Evolutionary conservation across 2,888 invertebrate genomes (phyloP), one percentile per base, ranked within the genome.

Genomic region (Brachypterus glaber): DNA sequence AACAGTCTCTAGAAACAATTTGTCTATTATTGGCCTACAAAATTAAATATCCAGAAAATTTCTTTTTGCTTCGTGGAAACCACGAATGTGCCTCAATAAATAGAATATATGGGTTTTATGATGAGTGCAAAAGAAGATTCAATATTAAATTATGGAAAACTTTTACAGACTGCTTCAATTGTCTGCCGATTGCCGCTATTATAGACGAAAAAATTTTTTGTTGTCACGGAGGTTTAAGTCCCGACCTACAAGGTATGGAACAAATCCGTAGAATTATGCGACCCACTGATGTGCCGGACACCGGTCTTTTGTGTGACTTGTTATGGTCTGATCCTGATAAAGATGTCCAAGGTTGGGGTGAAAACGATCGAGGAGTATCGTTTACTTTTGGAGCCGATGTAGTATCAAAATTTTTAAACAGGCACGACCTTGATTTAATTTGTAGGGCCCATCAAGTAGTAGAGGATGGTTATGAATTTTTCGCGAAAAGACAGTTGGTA

Each of bases 141-240:
- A 97, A 95, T 67, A 95, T 98, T 54, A 98, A 97, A 68, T 71
- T 98, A 59, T 98, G 97, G 97, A 98, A 98, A 73, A 97, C 96
- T 5, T 98, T 98, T 70, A 98, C 88, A 63, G 98, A 98, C 67
- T 98, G 97, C 68, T 98, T 99, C 71, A 98, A 99, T 69, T 98
- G 97, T 70, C 74, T 99, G 62, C 98, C 98, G 17, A 95, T 99
- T 50, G 96, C 97, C 36, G 98, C 98, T 37, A 97, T 99, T 47
- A 93, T 98, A 48, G 97, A 98, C 64, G 97, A 98, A 68, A 96
- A 97, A 66, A 89, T 98, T 55, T 97, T 98, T 74, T 98, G 97
- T 70, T 97, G 97, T 65, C 90, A 91, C 58, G 90, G 90, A 37
- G 91, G 90, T 15, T 74, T 90, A 38, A 93, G 92, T 68, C 96